Evolutionary conservation across 2,797 vertebrate genomes (phyloP), one percentile per base, ranked within the genome.

Genomic region (Scolopax rusticola): DNA sequence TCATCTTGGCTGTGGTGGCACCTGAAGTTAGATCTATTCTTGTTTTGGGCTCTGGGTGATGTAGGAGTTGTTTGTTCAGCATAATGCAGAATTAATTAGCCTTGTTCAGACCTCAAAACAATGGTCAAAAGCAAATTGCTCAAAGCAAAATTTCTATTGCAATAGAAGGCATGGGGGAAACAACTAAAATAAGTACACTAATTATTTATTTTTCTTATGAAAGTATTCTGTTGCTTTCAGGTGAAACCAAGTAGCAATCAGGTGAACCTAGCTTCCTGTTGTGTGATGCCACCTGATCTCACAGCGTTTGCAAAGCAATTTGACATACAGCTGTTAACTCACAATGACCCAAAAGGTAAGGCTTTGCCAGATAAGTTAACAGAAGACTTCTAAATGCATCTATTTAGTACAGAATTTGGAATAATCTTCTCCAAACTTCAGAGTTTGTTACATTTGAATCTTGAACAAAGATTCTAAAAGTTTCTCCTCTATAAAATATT

Each of bases 221-320:
- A 90, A 79, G 16, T 73, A 12, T 89, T 89, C 33, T 95, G 64
- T 83, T 79, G 59, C 43, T 93, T 96, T 43, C 91, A 99, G 99
- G 98, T 99, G 87, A 99, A 99, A 95, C 99, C 99, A 86, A 99
- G 98, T 97, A 99, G 99, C 97, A 99, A 99, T 97, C 99, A 99
- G 98, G 99, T 99, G 76, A 99, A 99, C 96, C 98, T 99, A 77
- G 99, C 99, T 51, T 99, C 99, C 74, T 99, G 99, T 97, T 99
- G 99, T 92, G 99, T 99, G 97, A 99, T 99, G 99, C 99, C 99
- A 84, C 99, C 99, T n/a, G 99, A 99, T 96, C 98, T 99, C 80
- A 99, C 99, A 36, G 99, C 99, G 47, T 99, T 99, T 85, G 99
- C 99, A 24, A 99, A 99, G 97, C 98, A 99, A 87, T 99, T 98